Percentiles rank a stretch among this genome's conserved stretches.
phyloP scores from a whole-genome alignment of 1,140 invertebrate genomes.

The Drosophila ohnishii region DNA sequence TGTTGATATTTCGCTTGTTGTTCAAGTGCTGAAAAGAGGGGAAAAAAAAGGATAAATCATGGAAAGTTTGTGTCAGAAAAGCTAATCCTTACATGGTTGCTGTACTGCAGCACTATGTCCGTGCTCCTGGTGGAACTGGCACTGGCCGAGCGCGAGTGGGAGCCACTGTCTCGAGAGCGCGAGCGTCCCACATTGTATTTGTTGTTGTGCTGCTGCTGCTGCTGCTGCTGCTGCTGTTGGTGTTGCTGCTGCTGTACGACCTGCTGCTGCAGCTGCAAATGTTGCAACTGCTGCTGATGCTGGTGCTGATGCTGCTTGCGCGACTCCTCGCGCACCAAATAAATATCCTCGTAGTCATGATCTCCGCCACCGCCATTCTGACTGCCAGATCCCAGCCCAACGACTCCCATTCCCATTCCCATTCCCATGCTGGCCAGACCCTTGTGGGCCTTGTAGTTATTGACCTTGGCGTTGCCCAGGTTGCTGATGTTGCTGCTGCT shows the following conservation, averaged over 20 bases:
- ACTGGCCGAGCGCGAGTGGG: slow-evolving; percentile 87
- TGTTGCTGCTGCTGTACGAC: slow-evolving; percentile 36
- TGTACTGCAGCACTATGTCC: slow-evolving; percentile 80
- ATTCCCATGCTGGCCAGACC: slow-evolving; percentile 11
- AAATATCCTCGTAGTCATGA: slow-evolving; percentile 90
- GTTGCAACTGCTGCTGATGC: slow-evolving; percentile 38
- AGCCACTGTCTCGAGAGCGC: slow-evolving; percentile 87
- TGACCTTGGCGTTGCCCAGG: slow-evolving; percentile 26
- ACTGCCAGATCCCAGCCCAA: slow-evolving; percentile 13
- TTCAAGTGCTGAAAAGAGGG: slow-evolving; percentile 65
- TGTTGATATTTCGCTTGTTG: slow-evolving; percentile 67
- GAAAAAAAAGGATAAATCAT: accelerated
- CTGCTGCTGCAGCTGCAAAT: slow-evolving; percentile 26
- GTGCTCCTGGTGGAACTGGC: slow-evolving; percentile 84
- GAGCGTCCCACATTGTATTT: slow-evolving; percentile 80
- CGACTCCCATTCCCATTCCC: slow-evolving; percentile 29
- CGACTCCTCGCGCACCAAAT: slow-evolving; percentile 86
- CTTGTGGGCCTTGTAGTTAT: slow-evolving; percentile 51
- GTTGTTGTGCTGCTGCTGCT: slow-evolving; percentile 51
- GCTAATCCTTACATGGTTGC: slow-evolving; percentile 66
- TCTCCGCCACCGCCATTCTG: slow-evolving; percentile 78
- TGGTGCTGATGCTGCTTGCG: slow-evolving; percentile 74
- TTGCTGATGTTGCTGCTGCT: slow-evolving; percentile 28
- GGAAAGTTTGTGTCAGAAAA: background rate
- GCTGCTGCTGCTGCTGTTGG: slow-evolving; percentile 35